phyloP scores from a whole-genome alignment of 2,113 vertebrate species.

The Himantopus leucocephalus region DNA sequence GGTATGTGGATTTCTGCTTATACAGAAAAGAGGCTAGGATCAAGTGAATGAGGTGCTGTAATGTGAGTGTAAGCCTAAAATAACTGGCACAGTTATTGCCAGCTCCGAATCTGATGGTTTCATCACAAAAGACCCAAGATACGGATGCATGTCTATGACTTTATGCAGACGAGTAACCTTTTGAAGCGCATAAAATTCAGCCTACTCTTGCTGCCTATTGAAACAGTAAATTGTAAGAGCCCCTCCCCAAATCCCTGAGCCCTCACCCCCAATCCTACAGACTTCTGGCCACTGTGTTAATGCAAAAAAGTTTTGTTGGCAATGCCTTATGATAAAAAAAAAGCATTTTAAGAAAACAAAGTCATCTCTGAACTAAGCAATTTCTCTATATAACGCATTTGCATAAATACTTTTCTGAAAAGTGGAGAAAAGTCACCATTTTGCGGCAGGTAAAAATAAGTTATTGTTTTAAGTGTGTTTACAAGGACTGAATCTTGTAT shows the following conservation, averaged over 20 bases:
- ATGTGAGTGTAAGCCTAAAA: background rate
- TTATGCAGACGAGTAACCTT: background rate
- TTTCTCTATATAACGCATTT: background rate
- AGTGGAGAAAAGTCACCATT: background rate
- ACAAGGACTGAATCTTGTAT: background rate
- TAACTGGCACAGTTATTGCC: background rate
- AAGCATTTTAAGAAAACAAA: background rate
- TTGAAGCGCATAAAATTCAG: background rate
- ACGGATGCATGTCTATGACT: background rate
- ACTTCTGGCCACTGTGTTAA: background rate
- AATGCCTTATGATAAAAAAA: background rate
- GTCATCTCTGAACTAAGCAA: background rate
- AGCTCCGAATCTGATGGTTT: background rate
- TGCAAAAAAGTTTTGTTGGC: background rate
- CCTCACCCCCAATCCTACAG: background rate
- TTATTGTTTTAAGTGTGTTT: background rate
- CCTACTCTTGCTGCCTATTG: background rate
- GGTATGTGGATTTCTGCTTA: background rate
- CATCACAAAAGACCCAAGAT: background rate
- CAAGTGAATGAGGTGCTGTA: background rate
- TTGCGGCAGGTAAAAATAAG: background rate
- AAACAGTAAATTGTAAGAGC: background rate
- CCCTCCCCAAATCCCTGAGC: background rate
- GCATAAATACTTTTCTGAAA: background rate
- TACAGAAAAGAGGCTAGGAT: background rate